Evolutionary conservation across 2,888 invertebrate species (phyloP).

Genomic region (Geophilus truncorum): DNA sequence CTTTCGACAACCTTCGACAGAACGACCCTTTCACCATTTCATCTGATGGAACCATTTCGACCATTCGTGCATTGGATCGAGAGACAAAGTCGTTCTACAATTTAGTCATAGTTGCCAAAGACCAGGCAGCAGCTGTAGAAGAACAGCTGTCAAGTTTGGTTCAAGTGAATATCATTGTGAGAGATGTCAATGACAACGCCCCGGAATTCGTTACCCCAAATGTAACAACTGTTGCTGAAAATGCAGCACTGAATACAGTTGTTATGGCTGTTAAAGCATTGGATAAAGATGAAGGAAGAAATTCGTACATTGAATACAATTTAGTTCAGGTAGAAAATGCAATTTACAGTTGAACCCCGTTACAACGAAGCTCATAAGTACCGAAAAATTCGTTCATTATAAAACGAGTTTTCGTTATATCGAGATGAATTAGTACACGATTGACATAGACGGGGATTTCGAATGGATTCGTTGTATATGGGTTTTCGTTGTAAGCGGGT

Average conservation of each 20-base stretch:
- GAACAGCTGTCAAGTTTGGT: constrained; percentile 76
- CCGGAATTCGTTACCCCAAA: constrained; percentile 76
- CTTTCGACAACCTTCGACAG: constrained; percentile 76
- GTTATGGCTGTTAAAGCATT: constrained; percentile 83
- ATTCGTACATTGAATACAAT: constrained; percentile 83
- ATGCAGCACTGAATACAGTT: constrained; percentile 77
- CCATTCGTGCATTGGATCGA: constrained; percentile 69
- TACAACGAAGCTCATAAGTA: too few species aligned
- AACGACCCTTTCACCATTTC: constrained; percentile 71
- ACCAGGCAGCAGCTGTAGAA: constrained; percentile 69
- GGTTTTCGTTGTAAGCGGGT: too few species aligned
- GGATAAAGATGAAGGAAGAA: constrained; percentile 84
- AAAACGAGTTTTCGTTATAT: too few species aligned
- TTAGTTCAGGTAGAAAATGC: constrained; percentile 53
- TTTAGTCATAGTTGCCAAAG: constrained; percentile 77
- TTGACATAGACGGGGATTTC: too few species aligned
- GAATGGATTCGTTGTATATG: too few species aligned
- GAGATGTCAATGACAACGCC: constrained; percentile 87
- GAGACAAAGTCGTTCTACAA: constrained; percentile 76
- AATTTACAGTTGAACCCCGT: too few species aligned
- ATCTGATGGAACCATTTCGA: constrained; percentile 77
- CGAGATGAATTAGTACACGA: too few species aligned
- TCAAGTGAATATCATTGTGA: constrained; percentile 79
- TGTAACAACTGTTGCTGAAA: constrained; percentile 73
- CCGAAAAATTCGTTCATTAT: too few species aligned